Base-by-base conservation (phyloP, 1,140 invertebrate species). In the Ceratina calcarata region DNA sequence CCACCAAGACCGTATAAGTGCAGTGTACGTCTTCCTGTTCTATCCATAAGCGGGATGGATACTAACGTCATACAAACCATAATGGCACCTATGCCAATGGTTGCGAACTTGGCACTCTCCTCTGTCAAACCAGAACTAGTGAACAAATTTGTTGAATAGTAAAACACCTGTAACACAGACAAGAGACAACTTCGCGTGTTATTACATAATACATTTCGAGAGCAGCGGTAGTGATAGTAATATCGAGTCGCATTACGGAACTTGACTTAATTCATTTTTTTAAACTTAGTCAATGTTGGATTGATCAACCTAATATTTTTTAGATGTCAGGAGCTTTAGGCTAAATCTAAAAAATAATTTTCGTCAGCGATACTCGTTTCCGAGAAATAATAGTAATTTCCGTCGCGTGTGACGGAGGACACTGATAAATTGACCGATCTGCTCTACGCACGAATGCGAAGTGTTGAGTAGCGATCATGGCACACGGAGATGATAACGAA, bases 61-160 rank as follows among this genome's bases (percentile, higher is more conserved):
- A 99, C 96, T 74, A 99, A 93, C 3, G 99, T 99, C 97, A 99
- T 98, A 66, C 96, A 94, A 32, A 99, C 98, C 97, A 99, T 99
- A 87, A 99, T 98, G 65, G 96, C 95, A 70, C 98, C 98, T 84
- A 99, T 99, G 80, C 98, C 98, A 92, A 99, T 98, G 37, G 98
- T 99, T 45, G 98, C 98, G 89, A 97, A 97, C 93, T 97, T 97
- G 78, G 97, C 96, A 86, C 95, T 96, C 90, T 97, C 96, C 68
- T 97, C 95, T 27, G 96, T 95, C 83, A 99, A 93, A 65, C 98
- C 98, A 60, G 98, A 98, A 86, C 95, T 96, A 84, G 95, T 96
- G 91, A 99, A 99, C 82, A 99, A 95, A 84, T 94, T 96, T 57
- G 97, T 98, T 27, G 98, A 99, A 94, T 99, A 99, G 93, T 99